phyloP scores from a whole-genome alignment of 2,888 invertebrate genomes.

The Hipparchia semele region DNA sequence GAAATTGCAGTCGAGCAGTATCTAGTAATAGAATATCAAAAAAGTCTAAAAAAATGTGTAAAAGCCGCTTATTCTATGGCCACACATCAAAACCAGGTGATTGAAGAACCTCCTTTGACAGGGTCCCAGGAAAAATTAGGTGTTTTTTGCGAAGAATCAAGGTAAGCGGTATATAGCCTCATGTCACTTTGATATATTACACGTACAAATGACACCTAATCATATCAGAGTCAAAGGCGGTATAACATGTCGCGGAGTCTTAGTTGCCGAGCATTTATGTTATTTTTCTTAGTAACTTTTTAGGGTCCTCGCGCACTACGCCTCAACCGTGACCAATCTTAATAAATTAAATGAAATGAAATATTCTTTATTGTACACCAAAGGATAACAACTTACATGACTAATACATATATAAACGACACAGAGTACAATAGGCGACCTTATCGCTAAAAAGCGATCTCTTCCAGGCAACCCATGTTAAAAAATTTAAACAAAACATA shows the following conservation, averaged over 20 bases:
- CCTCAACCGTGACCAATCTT: no score
- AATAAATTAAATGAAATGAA: no score
- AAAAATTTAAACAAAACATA: no score
- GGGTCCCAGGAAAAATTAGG: conserved; percentile 69
- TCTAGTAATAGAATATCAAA: no score
- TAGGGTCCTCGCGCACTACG: neutral
- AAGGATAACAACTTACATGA: no score
- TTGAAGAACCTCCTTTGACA: conserved; percentile 77
- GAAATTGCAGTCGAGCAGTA: no score
- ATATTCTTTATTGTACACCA: no score
- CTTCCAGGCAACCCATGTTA: no score
- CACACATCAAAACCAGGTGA: conserved; percentile 57
- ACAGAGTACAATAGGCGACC: no score
- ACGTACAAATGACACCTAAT: conserved; percentile 45
- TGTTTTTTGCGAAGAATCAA: conserved; percentile 67
- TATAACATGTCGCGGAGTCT: conserved; percentile 5
- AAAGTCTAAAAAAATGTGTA: neutral
- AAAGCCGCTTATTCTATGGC: conserved; percentile 18
- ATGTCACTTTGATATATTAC: conserved; percentile 52
- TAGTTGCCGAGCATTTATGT: conserved; percentile 5
- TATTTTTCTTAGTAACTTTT: neutral
- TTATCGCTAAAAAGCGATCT: no score
- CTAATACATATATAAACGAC: no score
- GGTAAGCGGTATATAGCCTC: conserved; percentile 58
- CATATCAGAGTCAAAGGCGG: conserved; percentile 28